Evolutionary conservation across 2,888 invertebrate genomes (phyloP), one percentile per base, ranked within the genome.

Genomic region (Phengaris arion): DNA sequence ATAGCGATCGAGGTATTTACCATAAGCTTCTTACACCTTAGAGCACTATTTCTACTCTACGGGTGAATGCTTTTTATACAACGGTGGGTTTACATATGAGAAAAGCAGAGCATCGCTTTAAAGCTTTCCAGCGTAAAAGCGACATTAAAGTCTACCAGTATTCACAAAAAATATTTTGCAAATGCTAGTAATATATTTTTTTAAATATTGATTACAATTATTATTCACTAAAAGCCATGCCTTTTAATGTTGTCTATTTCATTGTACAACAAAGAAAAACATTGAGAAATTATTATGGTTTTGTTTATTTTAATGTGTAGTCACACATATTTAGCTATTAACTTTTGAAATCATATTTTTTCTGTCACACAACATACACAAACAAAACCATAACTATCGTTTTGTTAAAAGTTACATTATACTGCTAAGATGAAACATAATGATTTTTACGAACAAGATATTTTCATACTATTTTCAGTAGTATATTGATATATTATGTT

Each of bases 71-170:
- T 52, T 59, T 74, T 55, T 73, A 74, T 79, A 81, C 46, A 74
- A 69, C 22, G 35, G 76, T 77, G 78, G 79, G 81, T 80, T 82
- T 80, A 84, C 83, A 86, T 89, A 91, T 92, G 92, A 93, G 91
- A 91, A 87, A 92, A 93, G 93, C 93, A 84, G 84, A 79, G 84
- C 80, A 80, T 82, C 82, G 88, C 87, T 84, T 83, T 81, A 80
- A 68, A 75, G 69, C 68, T 75, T 22, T 15, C 15, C 48, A 59
- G 59, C 74, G 46, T 74, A 55, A 64, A 64, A 74, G 74, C 74
- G 74, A 64, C 59, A 59, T 35, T 22, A 59, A 22, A 55, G 22
- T 64, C 8, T 46, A 12, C 51, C 22, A 74, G 51, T 13, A 92
- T 91, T 91, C 90, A 92, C 52, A 52, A 52, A 54, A 72, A 48